These are phyloP conservation scores for Sabatieria punctata DNA, from an alignment of 2,888 invertebrate genomes.

Conservation along the genomic window DNA sequence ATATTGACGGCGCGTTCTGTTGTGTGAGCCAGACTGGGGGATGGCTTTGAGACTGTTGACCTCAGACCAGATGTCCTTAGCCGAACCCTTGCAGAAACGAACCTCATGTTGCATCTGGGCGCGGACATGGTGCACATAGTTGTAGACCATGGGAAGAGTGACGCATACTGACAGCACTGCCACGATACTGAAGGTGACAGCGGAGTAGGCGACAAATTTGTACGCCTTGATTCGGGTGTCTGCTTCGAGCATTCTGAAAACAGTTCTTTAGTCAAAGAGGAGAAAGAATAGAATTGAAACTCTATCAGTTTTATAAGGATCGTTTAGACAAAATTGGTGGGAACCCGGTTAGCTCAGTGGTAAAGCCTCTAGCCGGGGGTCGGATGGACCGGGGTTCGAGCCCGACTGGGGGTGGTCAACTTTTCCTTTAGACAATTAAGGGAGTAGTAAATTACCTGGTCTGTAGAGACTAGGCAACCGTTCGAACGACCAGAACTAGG, in stretches of 20 bases:
- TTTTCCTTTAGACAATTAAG: too few species aligned
- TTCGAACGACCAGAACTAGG: too few species aligned
- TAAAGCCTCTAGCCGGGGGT: too few species aligned
- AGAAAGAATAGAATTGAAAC: too few species aligned
- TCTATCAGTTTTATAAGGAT: too few species aligned
- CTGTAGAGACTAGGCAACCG: too few species aligned
- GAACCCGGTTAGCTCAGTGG: too few species aligned
- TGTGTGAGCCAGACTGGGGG: slow-evolving; percentile 18
- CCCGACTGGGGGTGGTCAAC: too few species aligned
- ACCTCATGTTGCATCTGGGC: slow-evolving; percentile 30
- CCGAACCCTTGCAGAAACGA: slow-evolving; percentile 31
- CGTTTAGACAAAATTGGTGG: too few species aligned
- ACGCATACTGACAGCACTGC: slow-evolving; percentile 30
- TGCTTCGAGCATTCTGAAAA: slow-evolving; percentile 19
- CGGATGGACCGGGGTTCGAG: too few species aligned
- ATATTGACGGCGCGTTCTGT: slow-evolving; percentile 28
- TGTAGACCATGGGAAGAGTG: slow-evolving; percentile 24
- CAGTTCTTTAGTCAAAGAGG: too few species aligned
- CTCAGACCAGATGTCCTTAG: slow-evolving; percentile 29
- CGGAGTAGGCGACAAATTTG: slow-evolving; percentile 27
- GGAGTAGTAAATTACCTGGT: too few species aligned
- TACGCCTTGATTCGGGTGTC: slow-evolving; percentile 29
- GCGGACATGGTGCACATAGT: slow-evolving; percentile 27
- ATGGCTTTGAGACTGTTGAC: slow-evolving; percentile 22
- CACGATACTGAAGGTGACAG: slow-evolving; percentile 26